Conservation (phyloP, 2,113 vertebrate species). For the Eira barbara region DNA sequence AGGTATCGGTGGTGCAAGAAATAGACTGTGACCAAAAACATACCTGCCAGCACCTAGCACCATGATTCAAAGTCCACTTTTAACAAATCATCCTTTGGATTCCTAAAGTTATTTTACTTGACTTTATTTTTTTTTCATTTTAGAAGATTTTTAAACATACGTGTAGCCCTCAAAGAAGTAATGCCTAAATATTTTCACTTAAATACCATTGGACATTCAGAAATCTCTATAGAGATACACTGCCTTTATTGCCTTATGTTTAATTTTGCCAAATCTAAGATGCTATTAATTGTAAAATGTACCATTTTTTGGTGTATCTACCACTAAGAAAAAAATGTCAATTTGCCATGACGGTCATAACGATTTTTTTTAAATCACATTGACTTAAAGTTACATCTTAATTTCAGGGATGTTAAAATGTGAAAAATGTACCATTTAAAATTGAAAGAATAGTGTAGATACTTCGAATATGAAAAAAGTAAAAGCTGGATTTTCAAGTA, state of each 20-base stretch:
- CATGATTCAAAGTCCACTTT: not conserved
- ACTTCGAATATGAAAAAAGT: not conserved
- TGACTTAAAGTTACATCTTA: not conserved
- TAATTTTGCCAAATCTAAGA: not conserved
- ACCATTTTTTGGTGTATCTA: not conserved
- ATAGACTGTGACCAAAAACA: not conserved
- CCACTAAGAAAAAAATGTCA: not conserved
- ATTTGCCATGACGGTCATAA: not conserved
- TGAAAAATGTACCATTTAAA: not conserved
- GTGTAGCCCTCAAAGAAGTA: not conserved
- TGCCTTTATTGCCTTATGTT: not conserved
- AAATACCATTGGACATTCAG: not conserved
- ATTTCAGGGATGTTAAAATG: not conserved
- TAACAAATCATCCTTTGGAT: not conserved
- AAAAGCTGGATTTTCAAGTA: not conserved
- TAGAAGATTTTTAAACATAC: not conserved
- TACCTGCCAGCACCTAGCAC: not conserved
- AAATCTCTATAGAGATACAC: not conserved
- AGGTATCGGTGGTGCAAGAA: not conserved
- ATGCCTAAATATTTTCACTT: not conserved
- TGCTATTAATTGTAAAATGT: not conserved
- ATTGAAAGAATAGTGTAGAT: not conserved
- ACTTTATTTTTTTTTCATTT: not conserved
- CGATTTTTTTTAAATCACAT: not conserved
- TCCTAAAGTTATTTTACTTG: not conserved